Percentiles rank a stretch among this genome's conserved stretches.
Evolutionary conservation across 2,888 invertebrate genomes (phyloP).

Genomic region (Antitype chi): DNA sequence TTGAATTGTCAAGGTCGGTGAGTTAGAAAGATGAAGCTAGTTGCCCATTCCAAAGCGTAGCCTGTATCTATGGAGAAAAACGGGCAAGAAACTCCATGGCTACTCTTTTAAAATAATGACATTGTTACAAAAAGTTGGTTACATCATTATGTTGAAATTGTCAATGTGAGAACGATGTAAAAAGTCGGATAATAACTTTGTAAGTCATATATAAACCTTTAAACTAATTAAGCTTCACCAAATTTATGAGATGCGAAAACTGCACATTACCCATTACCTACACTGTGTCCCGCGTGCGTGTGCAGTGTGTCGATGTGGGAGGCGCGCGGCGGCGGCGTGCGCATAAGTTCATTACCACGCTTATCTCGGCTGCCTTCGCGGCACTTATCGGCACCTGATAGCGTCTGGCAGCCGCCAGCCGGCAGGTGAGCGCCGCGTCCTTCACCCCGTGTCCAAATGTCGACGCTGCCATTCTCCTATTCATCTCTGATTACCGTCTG

Average conservation of each 20-base stretch:
- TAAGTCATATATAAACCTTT: background rate
- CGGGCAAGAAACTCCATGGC: too few relatives aligned
- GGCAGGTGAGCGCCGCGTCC: constrained; percentile 1
- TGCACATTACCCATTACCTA: too few relatives aligned
- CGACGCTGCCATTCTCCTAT: background rate
- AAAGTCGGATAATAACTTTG: background rate
- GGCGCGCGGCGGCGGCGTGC: background rate
- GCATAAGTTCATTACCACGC: constrained; percentile 7
- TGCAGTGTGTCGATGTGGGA: background rate
- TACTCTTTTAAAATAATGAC: too few relatives aligned
- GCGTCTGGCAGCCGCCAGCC: background rate
- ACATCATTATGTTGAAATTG: too few relatives aligned
- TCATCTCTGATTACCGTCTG: background rate
- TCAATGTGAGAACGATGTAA: too few relatives aligned
- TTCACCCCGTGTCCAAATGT: background rate
- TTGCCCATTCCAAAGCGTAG: too few relatives aligned
- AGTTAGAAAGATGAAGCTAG: too few relatives aligned
- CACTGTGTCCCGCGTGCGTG: background rate
- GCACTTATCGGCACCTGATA: background rate
- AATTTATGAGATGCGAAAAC: background rate
- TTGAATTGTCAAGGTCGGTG: too few relatives aligned
- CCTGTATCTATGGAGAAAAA: too few relatives aligned
- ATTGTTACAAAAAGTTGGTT: too few relatives aligned
- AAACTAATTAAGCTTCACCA: background rate
- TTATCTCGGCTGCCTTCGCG: constrained; percentile 5